Conservation (phyloP, 2,113 vertebrate species). For the Heterocephalus glaber region DNA sequence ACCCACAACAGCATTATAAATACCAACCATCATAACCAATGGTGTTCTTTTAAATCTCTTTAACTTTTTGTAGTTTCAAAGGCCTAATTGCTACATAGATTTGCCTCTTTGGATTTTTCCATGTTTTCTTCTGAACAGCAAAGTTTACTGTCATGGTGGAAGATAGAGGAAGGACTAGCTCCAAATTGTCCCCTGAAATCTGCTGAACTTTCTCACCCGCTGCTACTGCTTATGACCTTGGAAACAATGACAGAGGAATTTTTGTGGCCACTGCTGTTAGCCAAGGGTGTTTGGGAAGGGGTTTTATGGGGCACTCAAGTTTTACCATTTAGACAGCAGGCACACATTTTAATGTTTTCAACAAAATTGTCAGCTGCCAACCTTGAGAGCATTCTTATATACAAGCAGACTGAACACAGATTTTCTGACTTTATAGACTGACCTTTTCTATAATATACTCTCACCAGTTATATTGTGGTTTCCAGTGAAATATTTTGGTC, state of each 20-base stretch:
- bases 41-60: conserved; percentile 56
- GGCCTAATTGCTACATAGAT: neutral
- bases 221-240: neutral
- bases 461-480: neutral
- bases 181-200: neutral
- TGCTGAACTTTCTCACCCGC: neutral
- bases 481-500: neutral
- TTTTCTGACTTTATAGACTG: neutral
- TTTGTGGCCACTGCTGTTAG: neutral
- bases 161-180: neutral
- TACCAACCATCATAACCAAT: conserved; percentile 41
- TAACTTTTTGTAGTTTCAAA: conserved; percentile 58
- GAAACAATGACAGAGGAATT: neutral
- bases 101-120: neutral
- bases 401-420: neutral
- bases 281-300: neutral
- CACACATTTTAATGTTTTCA: neutral
- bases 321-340: neutral
- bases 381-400: neutral
- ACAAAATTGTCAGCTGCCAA: neutral
- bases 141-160: neutral
- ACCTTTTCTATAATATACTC: neutral
- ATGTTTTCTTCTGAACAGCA: neutral
- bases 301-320: neutral
- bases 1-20: neutral